Conservation (phyloP, 2,797 vertebrate species). For the Chiloscyllium punctatum region DNA sequence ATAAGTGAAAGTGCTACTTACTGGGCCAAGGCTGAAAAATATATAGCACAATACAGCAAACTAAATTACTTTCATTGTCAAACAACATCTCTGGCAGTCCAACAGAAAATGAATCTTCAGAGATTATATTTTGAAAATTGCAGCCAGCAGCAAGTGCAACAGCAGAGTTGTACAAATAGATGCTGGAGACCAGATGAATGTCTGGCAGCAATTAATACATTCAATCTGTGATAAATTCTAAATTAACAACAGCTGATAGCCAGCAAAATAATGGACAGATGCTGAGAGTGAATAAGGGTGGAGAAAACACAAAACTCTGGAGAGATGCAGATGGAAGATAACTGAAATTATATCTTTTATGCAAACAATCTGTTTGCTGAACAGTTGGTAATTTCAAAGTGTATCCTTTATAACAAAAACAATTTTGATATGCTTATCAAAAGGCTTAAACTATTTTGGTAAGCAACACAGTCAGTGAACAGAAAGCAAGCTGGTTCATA, state of each 20-base stretch:
- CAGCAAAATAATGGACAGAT: conserved; percentile 34
- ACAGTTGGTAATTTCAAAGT: not conserved
- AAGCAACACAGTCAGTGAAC: not conserved
- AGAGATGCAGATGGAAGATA: not conserved
- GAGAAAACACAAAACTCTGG: not conserved
- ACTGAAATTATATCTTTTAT: not conserved
- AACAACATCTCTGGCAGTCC: not conserved
- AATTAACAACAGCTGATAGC: not conserved
- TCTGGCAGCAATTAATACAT: conserved; percentile 26
- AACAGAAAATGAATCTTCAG: not conserved
- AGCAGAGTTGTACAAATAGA: conserved; percentile 5
- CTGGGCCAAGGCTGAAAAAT: too few species aligned
- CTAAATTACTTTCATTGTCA: not conserved
- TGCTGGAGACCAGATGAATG: conserved; percentile 15
- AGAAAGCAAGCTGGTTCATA: too few species aligned
- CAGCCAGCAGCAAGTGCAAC: conserved; percentile 1
- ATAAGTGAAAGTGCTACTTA: too few species aligned
- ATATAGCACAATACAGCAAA: not conserved
- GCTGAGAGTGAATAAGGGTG: conserved; percentile 12
- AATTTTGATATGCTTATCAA: not conserved
- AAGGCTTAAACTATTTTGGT: not conserved
- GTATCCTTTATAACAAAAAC: not conserved
- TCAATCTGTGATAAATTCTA: conserved; percentile 12
- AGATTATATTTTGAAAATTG: not conserved
- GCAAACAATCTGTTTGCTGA: conserved; percentile 19